Evolutionary conservation across 2,888 invertebrate genomes (phyloP), one percentile per base, ranked within the genome.

Genomic region (Acronicta alni): DNA sequence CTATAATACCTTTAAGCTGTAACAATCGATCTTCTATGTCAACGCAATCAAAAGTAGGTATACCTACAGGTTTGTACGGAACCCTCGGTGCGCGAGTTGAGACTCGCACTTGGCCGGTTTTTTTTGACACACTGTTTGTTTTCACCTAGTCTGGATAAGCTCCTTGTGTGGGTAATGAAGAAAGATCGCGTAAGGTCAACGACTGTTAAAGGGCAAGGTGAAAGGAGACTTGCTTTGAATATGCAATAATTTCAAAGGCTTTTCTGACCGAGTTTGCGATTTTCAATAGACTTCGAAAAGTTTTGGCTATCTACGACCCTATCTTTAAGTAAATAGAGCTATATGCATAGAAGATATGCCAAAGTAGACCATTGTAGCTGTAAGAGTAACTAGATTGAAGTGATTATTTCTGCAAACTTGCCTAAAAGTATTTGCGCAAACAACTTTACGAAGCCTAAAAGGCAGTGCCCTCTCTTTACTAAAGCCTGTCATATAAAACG

Each of bases 341-440:
- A 14, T 10, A 38, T 14, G 14, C 8, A 4, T 49, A n/a, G 0
- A 39, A 39, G 67, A 39, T 32, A 18, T 9, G 12, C 38, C 2
- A n/a, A 49, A 45, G 15, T 42, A 46, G 45, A 30, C 18, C 8
- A 41, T 67, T 47, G 30, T 37, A 9, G 35, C 8, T 16, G 16
- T 20, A 51, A 43, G 35, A 55, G 51, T 45, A 49, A 46, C 32
- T 48, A 53, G 41, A 56, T 48, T 43, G n/a, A 49, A 67, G 49
- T 53, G 42, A 69, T 57, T 51, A 51, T 57, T 57, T 69, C 10
- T 57, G 46, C 18, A 51, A 54, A 46, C 39, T 43, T 18, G 6
- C 15, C 46, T 64, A 51, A 69, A 69, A 67, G 65, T 58, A 47
- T 67, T 69, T 51, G 53, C 58, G 30, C 17, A 44, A 69, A 57